Evolutionary conservation across 1,140 invertebrate genomes (phyloP).

Genomic region (Atta colombica): DNA sequence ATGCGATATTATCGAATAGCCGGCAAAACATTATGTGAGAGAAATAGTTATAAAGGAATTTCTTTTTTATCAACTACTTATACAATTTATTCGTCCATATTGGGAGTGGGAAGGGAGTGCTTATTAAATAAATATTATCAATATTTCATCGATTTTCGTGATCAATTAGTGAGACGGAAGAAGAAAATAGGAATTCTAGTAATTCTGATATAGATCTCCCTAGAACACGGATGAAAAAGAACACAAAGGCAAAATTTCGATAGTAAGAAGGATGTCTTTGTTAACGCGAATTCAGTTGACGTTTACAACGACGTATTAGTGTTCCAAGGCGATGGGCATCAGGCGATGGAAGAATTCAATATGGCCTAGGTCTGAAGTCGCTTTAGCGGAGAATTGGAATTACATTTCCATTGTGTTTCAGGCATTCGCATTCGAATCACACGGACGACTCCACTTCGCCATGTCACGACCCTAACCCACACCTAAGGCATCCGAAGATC

Average conservation of each 20-base stretch:
- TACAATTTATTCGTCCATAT: neutral
- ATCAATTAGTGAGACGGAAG: neutral
- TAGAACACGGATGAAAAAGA: neutral
- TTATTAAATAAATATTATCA: neutral
- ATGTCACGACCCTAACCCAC: slow-evolving; percentile 44
- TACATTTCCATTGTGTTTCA: slow-evolving; percentile 82
- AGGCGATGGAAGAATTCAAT: slow-evolving; percentile 69
- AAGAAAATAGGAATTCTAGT: neutral
- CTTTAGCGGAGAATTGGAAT: slow-evolving; percentile 70
- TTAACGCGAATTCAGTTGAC: slow-evolving; percentile 17
- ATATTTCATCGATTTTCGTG: neutral
- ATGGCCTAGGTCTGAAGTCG: slow-evolving; percentile 60
- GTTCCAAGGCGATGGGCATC: slow-evolving; percentile 12
- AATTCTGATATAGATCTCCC: neutral
- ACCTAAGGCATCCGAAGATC: slow-evolving; percentile 1
- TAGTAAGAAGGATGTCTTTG: slow-evolving; percentile 16
- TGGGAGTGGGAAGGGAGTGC: neutral
- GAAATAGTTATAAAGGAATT: neutral
- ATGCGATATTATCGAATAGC: neutral
- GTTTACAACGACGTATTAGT: slow-evolving; percentile 49
- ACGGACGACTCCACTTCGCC: slow-evolving; percentile 61
- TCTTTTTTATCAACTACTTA: neutral
- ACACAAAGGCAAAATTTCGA: slow-evolving; percentile 21
- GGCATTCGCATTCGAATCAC: slow-evolving; percentile 78
- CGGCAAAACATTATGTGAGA: neutral